These are phyloP conservation scores for Drosophila mettleri DNA, from an alignment of 2,888 invertebrate species.

Conservation along the genomic window DNA sequence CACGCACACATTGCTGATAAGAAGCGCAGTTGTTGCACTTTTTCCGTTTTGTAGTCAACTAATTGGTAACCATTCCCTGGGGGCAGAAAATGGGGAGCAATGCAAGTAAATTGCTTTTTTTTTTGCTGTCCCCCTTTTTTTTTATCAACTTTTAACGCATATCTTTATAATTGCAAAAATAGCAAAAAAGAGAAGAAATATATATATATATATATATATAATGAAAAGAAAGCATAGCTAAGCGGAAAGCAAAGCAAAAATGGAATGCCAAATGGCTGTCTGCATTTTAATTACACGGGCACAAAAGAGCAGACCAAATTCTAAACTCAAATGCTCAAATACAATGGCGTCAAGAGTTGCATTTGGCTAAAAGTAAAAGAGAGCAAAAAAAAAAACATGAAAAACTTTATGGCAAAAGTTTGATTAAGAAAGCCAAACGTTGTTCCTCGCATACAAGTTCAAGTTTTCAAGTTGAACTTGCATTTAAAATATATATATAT, in stretches of 20 bases:
- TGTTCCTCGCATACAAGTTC: too few species aligned
- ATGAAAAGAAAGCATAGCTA: constrained; percentile 41
- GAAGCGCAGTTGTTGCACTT: constrained; percentile 33
- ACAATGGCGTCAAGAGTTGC: constrained; percentile 46
- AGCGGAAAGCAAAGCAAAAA: constrained; percentile 42
- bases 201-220: constrained; percentile 7
- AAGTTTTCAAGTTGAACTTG: constrained; percentile 45
- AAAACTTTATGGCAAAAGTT: constrained; percentile 70
- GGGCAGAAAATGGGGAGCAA: constrained; percentile 42
- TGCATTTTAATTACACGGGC: constrained; percentile 79
- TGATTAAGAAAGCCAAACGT: constrained; percentile 76
- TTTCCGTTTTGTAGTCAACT: constrained; percentile 45
- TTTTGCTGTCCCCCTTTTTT: constrained; percentile 21
- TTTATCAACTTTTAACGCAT: constrained; percentile 56
- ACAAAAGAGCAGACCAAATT: constrained; percentile 51
- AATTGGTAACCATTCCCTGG: constrained; percentile 59
- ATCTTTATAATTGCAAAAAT: constrained; percentile 73
- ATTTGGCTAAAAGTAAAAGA: constrained; percentile 9
- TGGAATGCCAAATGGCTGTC: constrained; percentile 56
- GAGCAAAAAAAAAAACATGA: neutral
- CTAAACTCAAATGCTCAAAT: constrained; percentile 59
- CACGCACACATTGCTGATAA: constrained; percentile 38
- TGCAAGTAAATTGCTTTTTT: constrained; percentile 72
- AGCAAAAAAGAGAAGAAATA: neutral
- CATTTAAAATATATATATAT: constrained; percentile 3